Evolutionary conservation across 2,113 vertebrate genomes (phyloP).

Genomic region (Cheirogaleus medius): DNA sequence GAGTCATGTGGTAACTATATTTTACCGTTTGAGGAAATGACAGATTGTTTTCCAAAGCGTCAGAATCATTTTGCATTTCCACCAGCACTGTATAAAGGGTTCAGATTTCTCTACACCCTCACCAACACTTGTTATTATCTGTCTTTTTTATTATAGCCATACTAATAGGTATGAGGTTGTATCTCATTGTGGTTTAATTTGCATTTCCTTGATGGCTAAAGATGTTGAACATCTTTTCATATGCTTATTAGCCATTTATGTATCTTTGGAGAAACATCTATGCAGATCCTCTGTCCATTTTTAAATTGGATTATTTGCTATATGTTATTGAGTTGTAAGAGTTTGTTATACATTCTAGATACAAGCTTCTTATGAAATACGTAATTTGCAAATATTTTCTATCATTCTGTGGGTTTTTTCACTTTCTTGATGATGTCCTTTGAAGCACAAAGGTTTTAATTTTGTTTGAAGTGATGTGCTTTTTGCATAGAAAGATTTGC

Average conservation of each 20-base stretch:
- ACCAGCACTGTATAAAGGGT: background rate
- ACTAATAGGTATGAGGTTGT: background rate
- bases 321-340: background rate
- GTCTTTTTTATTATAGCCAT: background rate
- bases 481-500: background rate
- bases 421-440: background rate
- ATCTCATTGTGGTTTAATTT: background rate
- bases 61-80: background rate
- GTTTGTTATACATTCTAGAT: background rate
- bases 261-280: background rate
- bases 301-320: background rate
- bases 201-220: background rate
- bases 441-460: background rate
- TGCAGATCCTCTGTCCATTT: background rate
- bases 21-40: background rate
- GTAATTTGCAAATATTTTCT: background rate
- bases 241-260: background rate
- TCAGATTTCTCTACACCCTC: background rate
- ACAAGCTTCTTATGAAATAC: background rate
- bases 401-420: background rate
- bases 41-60: background rate
- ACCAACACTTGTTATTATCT: background rate
- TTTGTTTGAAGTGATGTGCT: background rate
- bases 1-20: background rate
- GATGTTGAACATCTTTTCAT: background rate